Evolutionary conservation across 2,113 vertebrate genomes (phyloP), one percentile per base, ranked within the genome.

Genomic region (Macroglossus sobrinus): DNA sequence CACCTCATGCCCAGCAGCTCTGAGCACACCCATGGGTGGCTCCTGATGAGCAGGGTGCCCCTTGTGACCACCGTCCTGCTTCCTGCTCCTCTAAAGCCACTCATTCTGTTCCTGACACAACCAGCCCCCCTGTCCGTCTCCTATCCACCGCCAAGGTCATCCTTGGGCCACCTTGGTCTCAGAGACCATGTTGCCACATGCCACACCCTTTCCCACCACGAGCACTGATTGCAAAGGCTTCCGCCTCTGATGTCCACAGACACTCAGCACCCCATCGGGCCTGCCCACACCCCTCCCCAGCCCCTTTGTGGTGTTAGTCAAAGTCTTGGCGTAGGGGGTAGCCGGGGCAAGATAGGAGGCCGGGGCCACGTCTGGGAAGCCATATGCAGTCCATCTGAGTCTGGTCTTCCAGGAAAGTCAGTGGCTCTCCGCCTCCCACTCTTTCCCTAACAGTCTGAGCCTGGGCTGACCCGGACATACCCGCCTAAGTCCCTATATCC

Each of bases 391-490:
- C 30, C 61, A 43, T 64, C 50, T 78, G 89, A 91, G 57, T 35
- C 69, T 61, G 33, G 14, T 74, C 94, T 95, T 14, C 45, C 12
- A 92, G 63, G 93, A 95, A 93, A 84, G 50, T n/a, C 71, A 21
- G 38, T 33, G 43, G 33, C 47, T 66, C 45, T 38, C 28, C 21
- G 64, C 68, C 95, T 64, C 86, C 93, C 50, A 86, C 95, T 81
- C 91, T 82, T 89, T 28, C 50, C 50, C 53, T 43, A 26, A 94
- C 69, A 47, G n/a, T 61, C 94, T 85, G 80, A 93, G 66, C 80
- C 64, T 16, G 35, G 57, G 21, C 79, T 95, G 47, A 93, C 59
- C 38, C 50, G 89, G 74, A 59, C 90, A 72, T 43, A 68, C 63
- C 91, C 78, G 92, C 57, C 45, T 59, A 45, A 74, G 64, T 72